Evolutionary conservation across 2,113 vertebrate species (phyloP), one percentile per base, ranked within the genome.

Genomic region (Cariama cristata): DNA sequence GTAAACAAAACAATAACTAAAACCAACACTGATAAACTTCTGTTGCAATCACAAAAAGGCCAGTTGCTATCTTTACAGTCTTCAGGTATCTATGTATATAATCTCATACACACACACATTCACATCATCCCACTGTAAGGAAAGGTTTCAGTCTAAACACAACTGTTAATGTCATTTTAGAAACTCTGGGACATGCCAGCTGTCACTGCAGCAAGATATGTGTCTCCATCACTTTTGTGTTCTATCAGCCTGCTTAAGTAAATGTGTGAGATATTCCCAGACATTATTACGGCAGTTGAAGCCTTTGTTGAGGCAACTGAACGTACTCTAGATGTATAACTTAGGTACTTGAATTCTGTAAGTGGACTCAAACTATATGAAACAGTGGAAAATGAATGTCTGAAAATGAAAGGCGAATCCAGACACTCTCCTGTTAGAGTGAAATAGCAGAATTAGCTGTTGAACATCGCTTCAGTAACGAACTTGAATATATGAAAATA

Each of bases 381-480:
- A 88, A 26, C 13, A 18, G 50, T 22, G 17, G 26, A 58, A 73
- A 32, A 27, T 12, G 9, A 55, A 47, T 11, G 28, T 23, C 33
- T 79, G 40, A 56, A 63, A 72, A 55, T 11, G 13, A 55, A 63
- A 38, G 49, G n/a, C 26, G 59, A 66, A 58, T 50, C 32, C 59
- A 44, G 52, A 66, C 32, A 4, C 21, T 12, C 35, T 66, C n/a
- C n/a, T 16, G 24, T 27, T 26, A 42, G 26, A 35, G 44, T 38
- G 32, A 81, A 66, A 44, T 60, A 35, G 21, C 17, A 30, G 68
- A 24, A 10, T 8, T 66, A 21, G 11, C 19, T 47, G 28, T 40
- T 24, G 38, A 49, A 72, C 30, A 44, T 49, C 0, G 3, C n/a
- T 50, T 50, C 35, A 42, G 35, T 49, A 35, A 18, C 0, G 2